Evolutionary conservation across 2,888 invertebrate genomes (phyloP).

Genomic region (Chrysomela aeneicollis): DNA sequence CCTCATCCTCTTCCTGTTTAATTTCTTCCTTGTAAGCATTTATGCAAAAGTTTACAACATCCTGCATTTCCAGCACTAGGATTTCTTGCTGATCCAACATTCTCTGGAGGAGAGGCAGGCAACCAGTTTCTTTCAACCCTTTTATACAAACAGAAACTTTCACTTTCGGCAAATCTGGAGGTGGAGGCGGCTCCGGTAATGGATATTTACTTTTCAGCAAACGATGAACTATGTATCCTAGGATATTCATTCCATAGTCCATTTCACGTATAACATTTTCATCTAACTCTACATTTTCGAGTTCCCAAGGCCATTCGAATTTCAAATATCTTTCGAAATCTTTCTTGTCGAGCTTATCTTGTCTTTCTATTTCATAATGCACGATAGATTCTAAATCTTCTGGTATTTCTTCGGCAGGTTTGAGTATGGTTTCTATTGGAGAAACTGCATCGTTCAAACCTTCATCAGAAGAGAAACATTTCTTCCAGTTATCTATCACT

Average conservation of each 20-base stretch:
- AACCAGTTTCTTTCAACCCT: conserved; percentile 48
- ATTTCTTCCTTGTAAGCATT: conserved; percentile 65
- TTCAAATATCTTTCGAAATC: conserved; percentile 68
- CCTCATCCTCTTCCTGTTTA: conserved; percentile 53
- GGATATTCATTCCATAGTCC: conserved; percentile 51
- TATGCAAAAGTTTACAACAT: conserved; percentile 68
- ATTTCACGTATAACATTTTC: conserved; percentile 41
- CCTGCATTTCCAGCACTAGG: conserved; percentile 53
- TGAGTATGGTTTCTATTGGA: conserved; percentile 58
- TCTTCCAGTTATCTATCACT: conserved; percentile 67
- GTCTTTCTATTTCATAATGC: conserved; percentile 64
- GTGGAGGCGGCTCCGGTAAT: conserved; percentile 41
- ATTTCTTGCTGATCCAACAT: conserved; percentile 50
- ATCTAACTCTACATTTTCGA: conserved; percentile 58
- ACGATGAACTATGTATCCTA: conserved; percentile 56
- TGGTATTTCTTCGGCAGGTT: conserved; percentile 54
- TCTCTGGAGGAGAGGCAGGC: conserved; percentile 51
- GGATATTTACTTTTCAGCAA: conserved; percentile 57
- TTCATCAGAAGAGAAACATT: conserved; percentile 65
- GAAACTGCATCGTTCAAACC: conserved; percentile 65
- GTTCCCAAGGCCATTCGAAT: conserved; percentile 65
- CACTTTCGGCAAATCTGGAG: conserved; percentile 51
- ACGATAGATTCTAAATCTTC: conserved; percentile 64
- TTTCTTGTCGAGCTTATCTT: conserved; percentile 64
- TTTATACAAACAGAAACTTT: conserved; percentile 53